These are phyloP conservation scores for Drosophila carrolli DNA, from an alignment of 1,140 invertebrate species.

Conservation along the genomic window DNA sequence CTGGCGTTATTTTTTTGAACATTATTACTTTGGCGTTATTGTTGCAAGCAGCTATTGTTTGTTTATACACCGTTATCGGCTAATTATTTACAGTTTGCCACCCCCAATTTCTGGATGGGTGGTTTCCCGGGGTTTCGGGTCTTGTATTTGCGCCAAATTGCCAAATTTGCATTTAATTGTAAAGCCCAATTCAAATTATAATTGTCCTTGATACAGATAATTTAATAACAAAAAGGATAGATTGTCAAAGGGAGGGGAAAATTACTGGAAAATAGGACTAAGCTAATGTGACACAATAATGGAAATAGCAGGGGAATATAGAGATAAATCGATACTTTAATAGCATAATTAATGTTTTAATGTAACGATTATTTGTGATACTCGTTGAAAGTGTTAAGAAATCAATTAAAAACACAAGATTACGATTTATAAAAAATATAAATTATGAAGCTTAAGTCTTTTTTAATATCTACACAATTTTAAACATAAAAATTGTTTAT, in stretches of 20 bases:
- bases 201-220: conserved; percentile 16
- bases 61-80: conserved; percentile 58
- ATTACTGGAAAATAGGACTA: neutral
- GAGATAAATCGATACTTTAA: conserved; percentile 3
- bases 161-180: conserved; percentile 36
- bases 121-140: neutral
- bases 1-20: conserved; percentile 10
- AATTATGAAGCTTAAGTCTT: too few relatives aligned
- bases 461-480: too few relatives aligned
- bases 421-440: too few relatives aligned
- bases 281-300: neutral
- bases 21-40: conserved; percentile 12
- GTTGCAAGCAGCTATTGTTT: conserved; percentile 40
- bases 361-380: too few relatives aligned
- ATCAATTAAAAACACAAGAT: too few relatives aligned
- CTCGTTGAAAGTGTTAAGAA: too few relatives aligned
- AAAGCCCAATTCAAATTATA: conserved; percentile 20
- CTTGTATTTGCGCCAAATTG: conserved; percentile 6
- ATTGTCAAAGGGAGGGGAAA: neutral
- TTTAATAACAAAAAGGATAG: conserved; percentile 10
- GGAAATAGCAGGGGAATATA: neutral
- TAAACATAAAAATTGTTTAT: too few relatives aligned
- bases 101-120: conserved; percentile 6
- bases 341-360: neutral
- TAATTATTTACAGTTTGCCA: conserved; percentile 75